Conservation (phyloP, 2,113 vertebrate species). For the Syrrhaptes paradoxus region DNA sequence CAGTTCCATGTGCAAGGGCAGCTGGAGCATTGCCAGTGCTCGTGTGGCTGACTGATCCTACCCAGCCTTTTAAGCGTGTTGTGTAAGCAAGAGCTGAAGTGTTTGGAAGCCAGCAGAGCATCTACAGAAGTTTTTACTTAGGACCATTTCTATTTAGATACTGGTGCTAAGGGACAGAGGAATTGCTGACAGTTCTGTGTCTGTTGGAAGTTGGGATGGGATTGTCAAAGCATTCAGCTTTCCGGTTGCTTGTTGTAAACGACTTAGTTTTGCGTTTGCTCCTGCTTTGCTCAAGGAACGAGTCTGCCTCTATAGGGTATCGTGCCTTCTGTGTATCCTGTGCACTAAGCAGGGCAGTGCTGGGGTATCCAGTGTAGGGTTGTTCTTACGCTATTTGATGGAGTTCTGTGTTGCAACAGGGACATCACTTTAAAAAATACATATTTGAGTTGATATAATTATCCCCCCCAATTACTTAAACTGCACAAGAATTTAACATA, state of each 20-base stretch:
- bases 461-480: neutral
- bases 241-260: neutral
- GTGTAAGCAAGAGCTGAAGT: neutral
- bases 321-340: neutral
- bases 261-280: neutral
- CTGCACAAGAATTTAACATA: neutral
- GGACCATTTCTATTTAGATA: neutral
- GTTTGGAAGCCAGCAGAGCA: neutral
- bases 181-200: neutral
- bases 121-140: neutral
- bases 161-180: neutral
- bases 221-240: neutral
- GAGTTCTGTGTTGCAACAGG: neutral
- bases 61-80: fast-evolving
- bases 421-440: neutral
- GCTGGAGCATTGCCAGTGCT: fast-evolving
- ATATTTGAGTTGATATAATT: neutral
- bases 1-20: neutral
- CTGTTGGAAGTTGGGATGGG: neutral
- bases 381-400: neutral
- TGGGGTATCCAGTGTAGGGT: neutral
- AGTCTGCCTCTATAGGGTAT: neutral
- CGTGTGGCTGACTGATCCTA: fast-evolving
- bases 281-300: neutral
- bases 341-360: neutral